These are phyloP conservation scores for Charadrius vociferus DNA, from an alignment of 2,113 vertebrate genomes.

Conservation along the genomic window DNA sequence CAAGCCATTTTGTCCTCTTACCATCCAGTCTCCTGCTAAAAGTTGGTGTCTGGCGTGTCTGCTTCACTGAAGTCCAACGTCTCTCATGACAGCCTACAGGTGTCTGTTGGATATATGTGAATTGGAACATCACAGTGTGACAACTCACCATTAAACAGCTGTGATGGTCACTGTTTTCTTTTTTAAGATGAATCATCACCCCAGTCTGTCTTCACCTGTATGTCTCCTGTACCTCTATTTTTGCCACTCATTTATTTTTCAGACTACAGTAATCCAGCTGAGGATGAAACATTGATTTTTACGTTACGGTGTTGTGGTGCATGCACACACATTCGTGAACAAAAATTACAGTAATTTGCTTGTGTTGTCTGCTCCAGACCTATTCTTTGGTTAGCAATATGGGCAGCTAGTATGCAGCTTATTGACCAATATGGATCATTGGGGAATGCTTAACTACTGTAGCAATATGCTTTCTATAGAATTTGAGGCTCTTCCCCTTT, in stretches of 20 bases:
- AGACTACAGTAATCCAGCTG: background rate
- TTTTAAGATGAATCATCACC: background rate
- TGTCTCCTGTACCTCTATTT: background rate
- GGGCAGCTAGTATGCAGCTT: background rate
- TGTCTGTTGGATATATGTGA: background rate
- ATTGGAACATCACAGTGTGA: background rate
- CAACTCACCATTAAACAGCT: background rate
- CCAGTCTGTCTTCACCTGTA: background rate
- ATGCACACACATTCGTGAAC: fast-evolving
- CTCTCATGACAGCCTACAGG: background rate
- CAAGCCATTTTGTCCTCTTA: background rate
- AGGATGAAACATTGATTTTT: background rate
- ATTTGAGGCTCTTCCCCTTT: background rate
- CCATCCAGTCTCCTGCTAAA: background rate
- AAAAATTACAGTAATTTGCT: background rate
- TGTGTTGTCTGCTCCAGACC: background rate
- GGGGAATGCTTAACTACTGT: background rate
- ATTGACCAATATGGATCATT: background rate
- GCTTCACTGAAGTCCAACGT: background rate
- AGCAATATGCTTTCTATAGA: background rate
- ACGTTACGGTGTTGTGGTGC: background rate
- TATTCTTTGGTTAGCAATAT: background rate
- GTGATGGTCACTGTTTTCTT: background rate
- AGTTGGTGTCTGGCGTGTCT: fast-evolving
- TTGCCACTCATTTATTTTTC: background rate